Percentiles rank a stretch among this genome's conserved stretches.
phyloP scores from a whole-genome alignment of 2,797 vertebrate species.

The Clarias laeviceps region DNA sequence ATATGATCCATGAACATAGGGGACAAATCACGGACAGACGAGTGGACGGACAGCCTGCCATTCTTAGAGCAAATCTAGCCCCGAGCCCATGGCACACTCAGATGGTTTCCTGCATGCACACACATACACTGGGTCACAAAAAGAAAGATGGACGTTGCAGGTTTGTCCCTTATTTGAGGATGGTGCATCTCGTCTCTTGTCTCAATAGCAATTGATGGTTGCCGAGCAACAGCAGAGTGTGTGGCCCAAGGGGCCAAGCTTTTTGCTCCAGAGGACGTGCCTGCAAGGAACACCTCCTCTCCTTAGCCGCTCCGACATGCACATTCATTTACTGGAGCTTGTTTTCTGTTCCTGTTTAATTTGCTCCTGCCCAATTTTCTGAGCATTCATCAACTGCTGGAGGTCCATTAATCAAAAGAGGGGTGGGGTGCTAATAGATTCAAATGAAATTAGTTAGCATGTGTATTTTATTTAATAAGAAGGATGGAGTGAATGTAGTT shows the following conservation, averaged over 20 bases:
- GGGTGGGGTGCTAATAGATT: not conserved
- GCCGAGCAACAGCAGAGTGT: constrained; percentile 57
- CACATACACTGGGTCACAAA: constrained; percentile 46
- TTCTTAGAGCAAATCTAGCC: constrained; percentile 62
- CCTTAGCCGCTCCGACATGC: constrained; percentile 23
- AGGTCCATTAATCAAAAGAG: not conserved
- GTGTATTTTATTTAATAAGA: not conserved
- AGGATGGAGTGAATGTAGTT: not conserved
- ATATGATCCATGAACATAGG: not conserved
- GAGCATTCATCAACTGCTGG: not conserved
- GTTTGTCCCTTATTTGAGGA: constrained; percentile 39
- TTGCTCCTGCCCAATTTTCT: constrained; percentile 14
- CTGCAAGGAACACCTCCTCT: constrained; percentile 28
- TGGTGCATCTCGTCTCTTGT: constrained; percentile 39
- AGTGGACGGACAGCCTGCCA: constrained; percentile 64
- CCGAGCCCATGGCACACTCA: constrained; percentile 6
- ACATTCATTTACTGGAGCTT: constrained; percentile 12
- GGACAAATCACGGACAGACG: constrained; percentile 37
- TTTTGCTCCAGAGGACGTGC: constrained; percentile 38
- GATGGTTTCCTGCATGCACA: constrained; percentile 30
- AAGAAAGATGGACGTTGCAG: constrained; percentile 38
- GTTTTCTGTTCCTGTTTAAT: constrained; percentile 3
- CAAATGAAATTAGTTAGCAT: constrained; percentile 15
- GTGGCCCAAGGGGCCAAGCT: constrained; percentile 39
- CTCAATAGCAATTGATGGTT: constrained; percentile 54